Percentiles rank a stretch among this genome's conserved stretches.
These are phyloP conservation scores for Actinemys pallida DNA, from an alignment of 2,113 vertebrate genomes.

Conservation along the genomic window DNA sequence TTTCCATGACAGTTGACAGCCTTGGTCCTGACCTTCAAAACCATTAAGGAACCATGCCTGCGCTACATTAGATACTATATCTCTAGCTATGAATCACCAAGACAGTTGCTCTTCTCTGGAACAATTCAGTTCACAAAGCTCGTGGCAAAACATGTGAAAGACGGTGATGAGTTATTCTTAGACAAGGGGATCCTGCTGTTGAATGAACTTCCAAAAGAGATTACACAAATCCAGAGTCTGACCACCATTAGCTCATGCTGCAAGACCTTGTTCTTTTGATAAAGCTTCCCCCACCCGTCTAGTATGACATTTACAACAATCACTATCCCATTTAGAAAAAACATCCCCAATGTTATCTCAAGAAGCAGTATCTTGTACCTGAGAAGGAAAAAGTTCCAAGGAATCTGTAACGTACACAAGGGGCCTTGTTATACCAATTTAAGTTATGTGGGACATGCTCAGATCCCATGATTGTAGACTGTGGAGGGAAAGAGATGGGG, in stretches of 20 bases:
- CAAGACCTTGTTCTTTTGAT: not conserved
- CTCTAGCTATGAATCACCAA: not conserved
- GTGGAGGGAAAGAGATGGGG: not conserved
- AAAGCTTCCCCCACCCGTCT: not conserved
- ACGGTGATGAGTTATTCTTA: not conserved
- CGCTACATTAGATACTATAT: not conserved
- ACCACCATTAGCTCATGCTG: not conserved
- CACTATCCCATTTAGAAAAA: not conserved
- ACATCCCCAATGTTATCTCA: not conserved
- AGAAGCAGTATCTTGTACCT: not conserved
- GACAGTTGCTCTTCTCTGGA: not conserved
- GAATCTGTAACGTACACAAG: not conserved
- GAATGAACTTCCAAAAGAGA: not conserved
- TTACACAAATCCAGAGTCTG: not conserved
- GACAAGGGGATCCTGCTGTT: not conserved
- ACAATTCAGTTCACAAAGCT: not conserved
- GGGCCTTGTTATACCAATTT: not conserved
- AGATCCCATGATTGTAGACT: not conserved
- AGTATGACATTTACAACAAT: not conserved
- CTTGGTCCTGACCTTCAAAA: not conserved
- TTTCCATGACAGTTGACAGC: not conserved
- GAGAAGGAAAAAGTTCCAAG: not conserved
- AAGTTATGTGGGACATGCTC: not conserved
- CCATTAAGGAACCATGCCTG: not conserved
- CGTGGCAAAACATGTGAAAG: not conserved